Base-by-base conservation (phyloP, 1,140 invertebrate genomes). In the Chelonus insularis region DNA sequence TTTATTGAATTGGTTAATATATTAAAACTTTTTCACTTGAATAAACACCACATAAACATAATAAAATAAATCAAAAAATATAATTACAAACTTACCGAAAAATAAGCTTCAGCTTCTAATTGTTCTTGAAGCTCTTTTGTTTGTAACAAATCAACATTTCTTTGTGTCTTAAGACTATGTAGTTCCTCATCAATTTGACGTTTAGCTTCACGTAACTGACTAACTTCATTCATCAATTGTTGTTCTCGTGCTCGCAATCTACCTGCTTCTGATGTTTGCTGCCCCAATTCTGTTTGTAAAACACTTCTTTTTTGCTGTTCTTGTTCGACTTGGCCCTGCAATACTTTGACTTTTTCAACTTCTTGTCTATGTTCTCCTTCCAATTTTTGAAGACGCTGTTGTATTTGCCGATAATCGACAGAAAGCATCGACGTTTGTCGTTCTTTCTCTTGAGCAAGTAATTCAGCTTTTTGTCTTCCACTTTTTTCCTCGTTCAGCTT, bases 101-200 rank as follows among this genome's bases (percentile, higher is more conserved):
- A 97, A 74, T 95, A 89, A 72, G 93, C 93, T 80, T 98, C 95
- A 3, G 92, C 89, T 75, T 98, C 95, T 1, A 97, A 78, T 74
- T 97, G 94, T 68, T 96, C 93, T 73, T 96, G 93, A 43, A 97
- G 80, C 79, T 99, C 96, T 74, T 95, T 94, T 80, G 93, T 92
- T 79, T 97, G 91, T 11, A 91, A 77, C 57, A 91, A 87, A 78
- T 89, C 88, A 4, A 91, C 84, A 23, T 87, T 88, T 60, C 85
- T 84, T 55, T 86, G 82, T 36, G 87, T 85, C 79, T 92, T 92
- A n/a, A 94, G 72, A 77, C 88, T 90, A 64, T 87, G 86, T 4
- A 95, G 76, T 72, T 95, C 92, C 65, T 95, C 92, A 71, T 95
- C 92, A 43, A 92, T 81, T 58, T 80, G 83, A 52, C 86, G 86